A percentile compares a stretch with the other conserved stretches of the same genome.
Conservation (phyloP, 2,113 vertebrate genomes). For the Mesocricetus auratus region DNA sequence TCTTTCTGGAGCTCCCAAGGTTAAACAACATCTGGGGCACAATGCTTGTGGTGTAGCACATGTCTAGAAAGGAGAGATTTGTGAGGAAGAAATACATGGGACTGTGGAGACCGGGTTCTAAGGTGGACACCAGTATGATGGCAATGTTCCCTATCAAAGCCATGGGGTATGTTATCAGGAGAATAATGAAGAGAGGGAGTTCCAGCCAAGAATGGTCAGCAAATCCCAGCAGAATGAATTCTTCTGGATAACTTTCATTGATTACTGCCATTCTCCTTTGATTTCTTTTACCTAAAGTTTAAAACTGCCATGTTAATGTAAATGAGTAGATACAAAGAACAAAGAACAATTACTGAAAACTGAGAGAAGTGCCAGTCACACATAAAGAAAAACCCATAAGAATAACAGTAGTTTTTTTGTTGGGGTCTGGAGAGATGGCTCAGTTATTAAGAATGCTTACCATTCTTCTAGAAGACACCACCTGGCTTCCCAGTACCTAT, state of each 20-base stretch:
- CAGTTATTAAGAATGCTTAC: not conserved
- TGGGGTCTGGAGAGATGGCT: not conserved
- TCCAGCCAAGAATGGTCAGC: conserved; percentile 35
- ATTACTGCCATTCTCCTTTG: not conserved
- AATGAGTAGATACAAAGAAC: not conserved
- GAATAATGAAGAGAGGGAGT: conserved; percentile 55
- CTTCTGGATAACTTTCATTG: not conserved
- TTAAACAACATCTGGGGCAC: conserved; percentile 64
- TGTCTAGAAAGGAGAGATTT: conserved; percentile 70
- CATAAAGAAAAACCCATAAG: not conserved
- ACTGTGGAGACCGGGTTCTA: conserved; percentile 30
- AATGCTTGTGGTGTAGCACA: conserved; percentile 62
- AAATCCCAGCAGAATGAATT: conserved; percentile 66
- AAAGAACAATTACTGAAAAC: not conserved
- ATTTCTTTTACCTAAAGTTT: not conserved
- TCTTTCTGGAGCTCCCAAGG: conserved; percentile 52
- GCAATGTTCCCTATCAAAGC: conserved; percentile 53
- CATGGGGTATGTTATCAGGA: conserved; percentile 34
- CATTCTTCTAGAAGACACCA: not conserved
- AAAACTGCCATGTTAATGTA: not conserved
- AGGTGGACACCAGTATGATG: conserved; percentile 49
- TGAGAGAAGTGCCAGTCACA: not conserved
- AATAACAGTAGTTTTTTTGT: not conserved
- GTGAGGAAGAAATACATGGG: conserved; percentile 73
- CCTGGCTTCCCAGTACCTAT: not conserved